These are phyloP conservation scores for Corticium candelabrum DNA, from an alignment of 37 sponge, comb jelly and placozoan genomes.

Conservation along the genomic window DNA sequence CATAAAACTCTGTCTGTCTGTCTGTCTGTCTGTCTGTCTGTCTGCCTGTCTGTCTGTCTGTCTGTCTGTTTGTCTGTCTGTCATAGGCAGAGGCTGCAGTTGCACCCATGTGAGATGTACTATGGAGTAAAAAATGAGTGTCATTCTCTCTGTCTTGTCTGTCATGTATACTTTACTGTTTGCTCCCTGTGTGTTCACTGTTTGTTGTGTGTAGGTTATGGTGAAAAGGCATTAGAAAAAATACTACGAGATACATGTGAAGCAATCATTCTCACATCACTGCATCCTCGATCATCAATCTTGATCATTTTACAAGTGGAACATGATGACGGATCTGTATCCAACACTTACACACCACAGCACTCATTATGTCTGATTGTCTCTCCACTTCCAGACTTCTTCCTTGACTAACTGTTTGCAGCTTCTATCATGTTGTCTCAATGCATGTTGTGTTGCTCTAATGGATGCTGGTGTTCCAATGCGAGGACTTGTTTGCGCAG, in stretches of 20 bases:
- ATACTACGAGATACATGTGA: background rate
- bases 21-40: too few species aligned
- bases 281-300: background rate
- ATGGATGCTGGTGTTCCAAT: slow-evolving; percentile 12
- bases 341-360: too few species aligned
- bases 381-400: too few species aligned
- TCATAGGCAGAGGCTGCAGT: too few species aligned
- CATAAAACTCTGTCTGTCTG: too few species aligned
- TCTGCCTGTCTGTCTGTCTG: too few species aligned
- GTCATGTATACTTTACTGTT: background rate
- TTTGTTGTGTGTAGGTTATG: background rate
- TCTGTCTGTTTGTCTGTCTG: too few species aligned
- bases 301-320: background rate
- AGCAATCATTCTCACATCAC: background rate
- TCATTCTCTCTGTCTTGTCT: too few species aligned
- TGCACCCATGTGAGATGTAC: too few species aligned
- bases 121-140: too few species aligned
- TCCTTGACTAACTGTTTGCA: too few species aligned
- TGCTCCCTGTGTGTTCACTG: background rate
- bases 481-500: background rate
- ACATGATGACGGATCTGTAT: slow-evolving; percentile 9
- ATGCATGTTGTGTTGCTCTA: slow-evolving; percentile 8
- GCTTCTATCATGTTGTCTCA: background rate
- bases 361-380: too few species aligned
- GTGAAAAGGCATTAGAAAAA: background rate